Conservation (phyloP, 1,140 invertebrate species). For the Leptinotarsa undecemlineata region DNA sequence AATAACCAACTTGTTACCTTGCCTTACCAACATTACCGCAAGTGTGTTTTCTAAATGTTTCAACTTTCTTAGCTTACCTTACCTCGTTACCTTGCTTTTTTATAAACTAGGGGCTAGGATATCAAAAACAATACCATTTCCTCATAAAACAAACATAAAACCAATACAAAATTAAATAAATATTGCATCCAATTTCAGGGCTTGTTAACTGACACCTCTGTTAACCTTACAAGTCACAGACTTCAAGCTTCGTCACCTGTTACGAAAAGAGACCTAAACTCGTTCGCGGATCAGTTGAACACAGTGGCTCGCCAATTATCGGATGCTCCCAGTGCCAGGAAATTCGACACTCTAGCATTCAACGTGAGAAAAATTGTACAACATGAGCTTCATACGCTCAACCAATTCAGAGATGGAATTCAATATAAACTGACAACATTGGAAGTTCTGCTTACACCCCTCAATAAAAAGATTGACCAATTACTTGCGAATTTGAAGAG, state of each 20-base stretch:
- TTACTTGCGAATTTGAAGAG: constrained; percentile 71
- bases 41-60: too few species aligned
- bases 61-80: too few species aligned
- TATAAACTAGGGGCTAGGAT: too few species aligned
- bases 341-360: constrained; percentile 67
- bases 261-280: constrained; percentile 70
- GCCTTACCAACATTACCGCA: too few species aligned
- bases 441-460: constrained; percentile 71
- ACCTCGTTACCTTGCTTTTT: too few species aligned
- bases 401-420: constrained; percentile 69
- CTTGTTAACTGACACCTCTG: constrained; percentile 65
- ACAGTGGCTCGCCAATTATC: constrained; percentile 72
- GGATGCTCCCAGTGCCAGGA: constrained; percentile 66
- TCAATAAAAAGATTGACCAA: constrained; percentile 70
- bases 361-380: constrained; percentile 66
- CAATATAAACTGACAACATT: constrained; percentile 75
- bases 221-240: constrained; percentile 72
- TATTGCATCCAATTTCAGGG: constrained; percentile 20
- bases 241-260: constrained; percentile 65
- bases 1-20: too few species aligned
- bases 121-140: too few species aligned
- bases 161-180: too few species aligned
- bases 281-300: constrained; percentile 74
- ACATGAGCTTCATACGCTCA: constrained; percentile 68
- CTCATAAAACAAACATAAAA: too few species aligned